phyloP scores from a whole-genome alignment of 2,888 invertebrate genomes.

The Polymixis lichenea region DNA sequence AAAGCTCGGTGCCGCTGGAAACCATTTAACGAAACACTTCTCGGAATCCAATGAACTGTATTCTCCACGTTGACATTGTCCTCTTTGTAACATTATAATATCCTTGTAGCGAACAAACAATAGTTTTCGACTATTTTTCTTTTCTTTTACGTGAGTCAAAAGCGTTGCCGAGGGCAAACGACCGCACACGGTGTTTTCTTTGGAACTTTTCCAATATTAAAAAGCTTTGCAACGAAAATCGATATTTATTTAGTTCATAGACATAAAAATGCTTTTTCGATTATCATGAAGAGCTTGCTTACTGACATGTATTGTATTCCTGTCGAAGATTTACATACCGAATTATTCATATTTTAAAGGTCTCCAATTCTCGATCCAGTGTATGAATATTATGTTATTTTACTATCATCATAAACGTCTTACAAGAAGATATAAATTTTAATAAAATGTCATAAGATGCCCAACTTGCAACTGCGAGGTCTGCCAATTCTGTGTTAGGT shows the following conservation, averaged over 20 bases:
- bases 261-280: constrained; percentile 27
- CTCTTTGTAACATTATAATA: constrained; percentile 44
- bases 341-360: neutral
- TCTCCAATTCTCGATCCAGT: neutral
- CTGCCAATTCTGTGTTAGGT: constrained; percentile 10
- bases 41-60: constrained; percentile 47
- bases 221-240: constrained; percentile 58
- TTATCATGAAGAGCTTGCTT: neutral
- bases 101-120: constrained; percentile 52
- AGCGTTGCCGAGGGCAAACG: constrained; percentile 71
- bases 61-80: constrained; percentile 45
- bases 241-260: constrained; percentile 58
- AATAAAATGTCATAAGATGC: constrained; percentile 23
- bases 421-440: constrained; percentile 20
- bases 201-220: constrained; percentile 80
- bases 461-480: neutral
- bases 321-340: neutral
- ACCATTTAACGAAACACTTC: constrained; percentile 51
- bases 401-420: constrained; percentile 9
- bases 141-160: constrained; percentile 67
- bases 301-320: neutral
- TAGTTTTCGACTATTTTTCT: constrained; percentile 60
- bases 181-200: constrained; percentile 79
- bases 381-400: neutral
- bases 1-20: constrained; percentile 24